Evolutionary conservation across 2,888 invertebrate species (phyloP), one percentile per base, ranked within the genome.

Genomic region (Spilosoma lubricipeda): DNA sequence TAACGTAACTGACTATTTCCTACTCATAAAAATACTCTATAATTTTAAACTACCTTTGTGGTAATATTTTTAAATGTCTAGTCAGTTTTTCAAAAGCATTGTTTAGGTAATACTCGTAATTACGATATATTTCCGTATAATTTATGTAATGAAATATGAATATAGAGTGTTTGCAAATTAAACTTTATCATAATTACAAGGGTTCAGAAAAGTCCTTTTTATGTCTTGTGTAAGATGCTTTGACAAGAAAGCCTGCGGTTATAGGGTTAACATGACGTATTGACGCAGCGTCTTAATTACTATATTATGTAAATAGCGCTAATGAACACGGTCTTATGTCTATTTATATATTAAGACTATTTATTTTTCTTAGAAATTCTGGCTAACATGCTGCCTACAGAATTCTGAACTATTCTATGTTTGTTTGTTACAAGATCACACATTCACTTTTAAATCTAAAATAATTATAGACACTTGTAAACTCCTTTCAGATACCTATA

Each of bases 401-500:
- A 23, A 2, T 23, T 52, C 3, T 52, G 48, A 48, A 45, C 3
- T 52, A 20, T 48, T 23, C 1, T 23, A 52, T 52, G 8, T 52
- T 23, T 23, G 23, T 11, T 56, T 56, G 9, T 56, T 27, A 27
- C 0, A 7, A 4, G 7, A 0, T 23, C 23, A 23, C 52, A 23
- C 4, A 8, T 52, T 23, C 23, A 23, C 48, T 52, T 2, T 8
- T 52, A 23, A 52, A 8, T 52, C 23, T 23, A 20, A 3, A 48
- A 48, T 48, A 0, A 33, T 33, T 39, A 52, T n/a, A n/a, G 3
- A 56, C 11, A 23, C 7, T 56, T 56, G 8, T n/a, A 56, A 3
- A n/a, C 3, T n/a, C 5, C 0, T 27, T 0, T 56, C 3, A n/a
- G n/a, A 13, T 3, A 23, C n/a, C n/a, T n/a, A n/a, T n/a, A n/a